phyloP scores from a whole-genome alignment of 2,113 vertebrate species.

The Xenopus borealis region DNA sequence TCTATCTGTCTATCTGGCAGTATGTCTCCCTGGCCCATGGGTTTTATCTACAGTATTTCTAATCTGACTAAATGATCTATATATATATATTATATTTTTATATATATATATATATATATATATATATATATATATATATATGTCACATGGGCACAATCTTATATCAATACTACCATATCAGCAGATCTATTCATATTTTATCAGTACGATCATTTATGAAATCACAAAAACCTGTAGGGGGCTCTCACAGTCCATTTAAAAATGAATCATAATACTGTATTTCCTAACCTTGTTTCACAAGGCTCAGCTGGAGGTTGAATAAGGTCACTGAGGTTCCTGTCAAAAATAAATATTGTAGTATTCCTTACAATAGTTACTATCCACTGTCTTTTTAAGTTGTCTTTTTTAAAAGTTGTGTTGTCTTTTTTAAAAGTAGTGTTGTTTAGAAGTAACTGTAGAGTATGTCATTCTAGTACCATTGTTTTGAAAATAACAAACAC shows the following conservation, averaged over 20 bases:
- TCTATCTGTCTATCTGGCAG: too few relatives aligned
- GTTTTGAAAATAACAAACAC: constrained; percentile 1
- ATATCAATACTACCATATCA: too few relatives aligned
- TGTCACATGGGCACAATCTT: too few relatives aligned
- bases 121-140: too few relatives aligned
- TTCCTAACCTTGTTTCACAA: constrained; percentile 51
- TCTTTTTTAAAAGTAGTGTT: background rate
- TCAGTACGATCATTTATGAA: constrained; percentile 38
- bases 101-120: too few relatives aligned
- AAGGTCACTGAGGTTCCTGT: constrained; percentile 79
- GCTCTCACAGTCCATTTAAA: constrained; percentile 59
- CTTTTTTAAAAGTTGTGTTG: background rate
- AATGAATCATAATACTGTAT: constrained; percentile 40
- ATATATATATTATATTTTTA: too few relatives aligned
- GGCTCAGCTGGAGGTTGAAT: constrained; percentile 74
- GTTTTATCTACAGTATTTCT: too few relatives aligned
- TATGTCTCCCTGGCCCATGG: too few relatives aligned
- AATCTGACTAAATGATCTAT: too few relatives aligned
- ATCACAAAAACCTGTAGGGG: constrained; percentile 67
- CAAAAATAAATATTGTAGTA: constrained; percentile 66
- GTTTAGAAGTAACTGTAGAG: background rate
- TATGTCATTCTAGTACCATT: too few relatives aligned
- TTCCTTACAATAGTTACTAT: constrained; percentile 57
- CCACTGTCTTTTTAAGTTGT: fast-evolving
- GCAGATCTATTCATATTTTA: background rate